These are phyloP conservation scores for Apodemus agrarius DNA, from an alignment of 2,797 vertebrate genomes.

Conservation along the genomic window DNA sequence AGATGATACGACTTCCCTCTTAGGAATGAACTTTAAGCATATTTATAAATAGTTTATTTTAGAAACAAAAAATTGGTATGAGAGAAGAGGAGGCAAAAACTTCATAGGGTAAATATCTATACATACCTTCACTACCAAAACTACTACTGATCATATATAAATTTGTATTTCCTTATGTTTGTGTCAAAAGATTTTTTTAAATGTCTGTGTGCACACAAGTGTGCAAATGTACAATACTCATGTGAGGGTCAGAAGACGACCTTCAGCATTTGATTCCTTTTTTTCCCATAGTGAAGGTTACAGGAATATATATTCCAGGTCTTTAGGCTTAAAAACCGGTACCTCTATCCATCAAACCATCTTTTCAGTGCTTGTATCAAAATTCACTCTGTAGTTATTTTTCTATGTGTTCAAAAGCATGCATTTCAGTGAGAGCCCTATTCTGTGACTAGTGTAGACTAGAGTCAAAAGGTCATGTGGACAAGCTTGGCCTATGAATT, in stretches of 20 bases:
- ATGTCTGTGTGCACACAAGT: background rate
- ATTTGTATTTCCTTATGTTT: background rate
- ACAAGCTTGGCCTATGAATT: conserved; percentile 28
- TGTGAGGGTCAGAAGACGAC: background rate
- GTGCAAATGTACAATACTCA: background rate
- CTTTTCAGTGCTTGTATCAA: background rate
- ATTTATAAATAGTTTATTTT: background rate
- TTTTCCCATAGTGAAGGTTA: background rate
- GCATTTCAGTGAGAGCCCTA: background rate
- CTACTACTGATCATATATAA: background rate
- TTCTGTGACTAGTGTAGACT: background rate
- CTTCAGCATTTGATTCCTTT: background rate
- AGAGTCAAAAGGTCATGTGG: background rate
- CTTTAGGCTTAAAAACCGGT: background rate
- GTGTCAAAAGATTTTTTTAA: background rate
- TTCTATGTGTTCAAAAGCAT: background rate
- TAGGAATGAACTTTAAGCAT: conserved; percentile 33
- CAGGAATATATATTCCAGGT: background rate
- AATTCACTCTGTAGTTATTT: background rate
- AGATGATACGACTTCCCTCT: conserved; percentile 3
- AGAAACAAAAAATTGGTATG: background rate
- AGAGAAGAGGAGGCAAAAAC: background rate
- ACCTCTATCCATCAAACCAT: background rate
- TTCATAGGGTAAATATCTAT: background rate
- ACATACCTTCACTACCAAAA: background rate